phyloP scores from a whole-genome alignment of 2,888 invertebrate species.

The Oxycera nigricornis region DNA sequence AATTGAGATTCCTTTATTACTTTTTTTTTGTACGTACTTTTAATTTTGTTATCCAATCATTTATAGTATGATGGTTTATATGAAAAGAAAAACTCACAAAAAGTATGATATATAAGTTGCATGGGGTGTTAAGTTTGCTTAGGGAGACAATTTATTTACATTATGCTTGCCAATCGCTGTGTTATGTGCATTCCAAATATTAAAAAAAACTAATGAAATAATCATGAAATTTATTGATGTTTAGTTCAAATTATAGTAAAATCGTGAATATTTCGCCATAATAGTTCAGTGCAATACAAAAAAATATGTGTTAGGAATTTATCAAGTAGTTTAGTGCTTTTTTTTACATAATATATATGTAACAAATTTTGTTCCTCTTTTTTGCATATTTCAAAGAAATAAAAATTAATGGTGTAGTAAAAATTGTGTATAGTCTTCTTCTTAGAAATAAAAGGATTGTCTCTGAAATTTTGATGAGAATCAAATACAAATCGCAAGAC shows the following conservation, averaged over 20 bases:
- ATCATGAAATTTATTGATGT: background rate
- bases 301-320: too few relatives aligned
- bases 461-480: too few relatives aligned
- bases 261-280: background rate
- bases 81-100: too few relatives aligned
- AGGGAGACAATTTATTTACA: background rate
- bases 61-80: background rate
- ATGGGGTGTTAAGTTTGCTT: background rate
- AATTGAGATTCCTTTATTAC: too few relatives aligned
- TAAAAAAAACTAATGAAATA: background rate
- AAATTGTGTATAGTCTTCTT: too few relatives aligned
- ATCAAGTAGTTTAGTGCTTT: background rate
- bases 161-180: background rate
- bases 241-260: background rate
- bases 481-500: too few relatives aligned
- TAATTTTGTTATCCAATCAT: background rate
- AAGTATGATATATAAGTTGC: background rate
- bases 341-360: background rate
- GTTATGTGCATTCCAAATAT: background rate
- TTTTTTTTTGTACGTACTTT: background rate
- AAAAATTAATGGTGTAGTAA: background rate
- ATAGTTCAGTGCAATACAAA: conserved; percentile 32
- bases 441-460: too few relatives aligned
- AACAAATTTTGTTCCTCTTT: conserved; percentile 25
- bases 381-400: background rate